Evolutionary conservation across 2,888 invertebrate genomes (phyloP).

Genomic region (Lycaena phlaeas): DNA sequence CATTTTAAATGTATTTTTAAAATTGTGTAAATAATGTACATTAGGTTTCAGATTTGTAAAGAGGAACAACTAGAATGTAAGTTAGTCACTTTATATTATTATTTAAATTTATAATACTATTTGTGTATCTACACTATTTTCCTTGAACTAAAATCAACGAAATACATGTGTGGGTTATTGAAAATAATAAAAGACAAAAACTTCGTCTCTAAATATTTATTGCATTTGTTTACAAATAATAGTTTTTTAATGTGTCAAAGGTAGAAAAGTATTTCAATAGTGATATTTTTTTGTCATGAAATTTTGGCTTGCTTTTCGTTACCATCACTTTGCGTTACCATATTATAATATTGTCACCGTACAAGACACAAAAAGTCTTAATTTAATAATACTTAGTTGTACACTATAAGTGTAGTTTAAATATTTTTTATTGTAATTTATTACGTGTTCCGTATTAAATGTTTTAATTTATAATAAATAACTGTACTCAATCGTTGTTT

Average conservation of each 20-base stretch:
- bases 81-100: constrained; percentile 15
- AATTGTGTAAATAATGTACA: constrained; percentile 24
- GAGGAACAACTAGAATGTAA: constrained; percentile 66
- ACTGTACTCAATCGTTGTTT: constrained; percentile 30
- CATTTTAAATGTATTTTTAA: not conserved
- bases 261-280: too few relatives aligned
- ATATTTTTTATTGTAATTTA: constrained; percentile 1
- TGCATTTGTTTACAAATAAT: not conserved
- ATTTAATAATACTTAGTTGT: not conserved
- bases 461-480: constrained; percentile 56
- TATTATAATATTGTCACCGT: too few relatives aligned
- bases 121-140: not conserved
- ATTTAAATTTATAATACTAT: not conserved
- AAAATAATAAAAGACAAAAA: not conserved
- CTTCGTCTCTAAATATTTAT: not conserved
- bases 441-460: constrained; percentile 27
- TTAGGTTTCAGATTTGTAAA: constrained; percentile 46
- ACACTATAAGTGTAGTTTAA: constrained; percentile 6
- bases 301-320: too few relatives aligned
- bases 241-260: too few relatives aligned
- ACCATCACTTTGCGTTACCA: too few relatives aligned
- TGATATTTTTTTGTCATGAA: too few relatives aligned
- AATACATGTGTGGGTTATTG: not conserved
- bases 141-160: not conserved
- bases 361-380: too few relatives aligned